These are phyloP conservation scores for Ecdyonurus torrentis DNA, from an alignment of 2,888 invertebrate species.

Conservation along the genomic window DNA sequence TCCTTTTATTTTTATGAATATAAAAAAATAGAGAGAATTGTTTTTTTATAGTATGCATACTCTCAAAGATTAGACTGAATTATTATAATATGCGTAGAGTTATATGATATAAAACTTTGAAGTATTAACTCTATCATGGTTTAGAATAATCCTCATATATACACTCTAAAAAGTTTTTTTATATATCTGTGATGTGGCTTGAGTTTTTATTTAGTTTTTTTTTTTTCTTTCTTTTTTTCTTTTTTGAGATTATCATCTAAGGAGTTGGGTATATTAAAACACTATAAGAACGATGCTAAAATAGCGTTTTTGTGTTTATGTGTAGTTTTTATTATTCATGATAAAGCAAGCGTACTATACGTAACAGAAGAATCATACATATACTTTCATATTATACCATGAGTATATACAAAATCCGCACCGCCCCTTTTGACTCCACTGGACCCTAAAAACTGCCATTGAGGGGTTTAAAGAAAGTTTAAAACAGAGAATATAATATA, in stretches of 20 bases:
- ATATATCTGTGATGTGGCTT: too few species aligned
- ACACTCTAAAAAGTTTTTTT: not conserved
- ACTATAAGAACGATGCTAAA: not conserved
- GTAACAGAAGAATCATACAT: too few species aligned
- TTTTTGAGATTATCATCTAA: not conserved
- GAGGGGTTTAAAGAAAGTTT: not conserved
- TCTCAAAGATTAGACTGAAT: not conserved
- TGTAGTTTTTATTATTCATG: not conserved
- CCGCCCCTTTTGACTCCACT: not conserved
- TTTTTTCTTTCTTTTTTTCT: not conserved
- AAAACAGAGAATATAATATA: not conserved
- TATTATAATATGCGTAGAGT: not conserved
- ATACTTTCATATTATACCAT: not conserved
- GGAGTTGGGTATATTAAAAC: not conserved
- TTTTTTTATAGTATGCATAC: not conserved
- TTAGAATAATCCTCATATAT: too few species aligned
- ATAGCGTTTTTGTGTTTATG: slow-evolving; percentile 3
- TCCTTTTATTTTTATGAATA: too few species aligned
- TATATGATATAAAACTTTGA: not conserved
- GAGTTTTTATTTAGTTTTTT: not conserved
- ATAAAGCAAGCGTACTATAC: too few species aligned
- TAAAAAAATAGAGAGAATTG: too few species aligned
- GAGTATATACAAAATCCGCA: not conserved
- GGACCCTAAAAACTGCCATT: not conserved
- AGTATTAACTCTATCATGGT: not conserved